Evolutionary conservation across 2,888 invertebrate genomes (phyloP).

Genomic region (Diplolepis rosae): DNA sequence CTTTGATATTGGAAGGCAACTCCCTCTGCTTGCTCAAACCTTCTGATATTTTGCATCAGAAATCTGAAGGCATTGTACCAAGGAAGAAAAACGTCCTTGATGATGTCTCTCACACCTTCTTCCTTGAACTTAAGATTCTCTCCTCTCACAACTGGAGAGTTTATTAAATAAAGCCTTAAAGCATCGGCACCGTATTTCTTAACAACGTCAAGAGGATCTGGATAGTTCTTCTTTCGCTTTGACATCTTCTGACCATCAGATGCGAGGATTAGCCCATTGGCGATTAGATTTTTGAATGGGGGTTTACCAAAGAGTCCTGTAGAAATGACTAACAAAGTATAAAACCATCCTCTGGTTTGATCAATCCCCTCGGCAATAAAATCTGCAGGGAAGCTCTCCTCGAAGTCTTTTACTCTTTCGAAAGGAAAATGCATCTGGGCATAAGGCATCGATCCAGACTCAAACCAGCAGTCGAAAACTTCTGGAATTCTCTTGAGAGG

Average conservation of each 20-base stretch:
- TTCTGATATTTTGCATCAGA: slow-evolving; percentile 93
- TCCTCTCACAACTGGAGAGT: slow-evolving; percentile 98
- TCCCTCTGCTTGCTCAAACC: slow-evolving; percentile 83
- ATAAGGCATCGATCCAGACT: slow-evolving; percentile 99
- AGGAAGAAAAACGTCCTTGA: slow-evolving; percentile 98
- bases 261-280: slow-evolving; percentile 96
- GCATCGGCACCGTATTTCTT: slow-evolving; percentile 98
- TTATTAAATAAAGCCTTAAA: slow-evolving; percentile 94
- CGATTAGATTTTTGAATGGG: slow-evolving; percentile 98
- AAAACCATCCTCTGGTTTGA: slow-evolving; percentile 99
- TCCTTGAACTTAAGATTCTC: slow-evolving; percentile 98
- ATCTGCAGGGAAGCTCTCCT: slow-evolving; percentile 95
- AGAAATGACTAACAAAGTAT: slow-evolving; percentile 96
- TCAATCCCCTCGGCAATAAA: slow-evolving; percentile 99
- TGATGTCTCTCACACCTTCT: slow-evolving; percentile 95
- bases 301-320: slow-evolving; percentile 96
- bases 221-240: slow-evolving; percentile 98
- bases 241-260: slow-evolving; percentile 99
- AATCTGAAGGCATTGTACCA: slow-evolving; percentile 97
- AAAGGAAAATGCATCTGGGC: slow-evolving; percentile 98
- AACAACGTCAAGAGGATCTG: slow-evolving; percentile 94
- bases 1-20: slow-evolving; percentile 70
- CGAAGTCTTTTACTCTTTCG: slow-evolving; percentile 90
- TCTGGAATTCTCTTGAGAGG: slow-evolving; percentile 90
- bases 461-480: slow-evolving; percentile 99